Base-by-base conservation (phyloP, 2,797 vertebrate species). In the Odontamblyopus lacepedii region DNA sequence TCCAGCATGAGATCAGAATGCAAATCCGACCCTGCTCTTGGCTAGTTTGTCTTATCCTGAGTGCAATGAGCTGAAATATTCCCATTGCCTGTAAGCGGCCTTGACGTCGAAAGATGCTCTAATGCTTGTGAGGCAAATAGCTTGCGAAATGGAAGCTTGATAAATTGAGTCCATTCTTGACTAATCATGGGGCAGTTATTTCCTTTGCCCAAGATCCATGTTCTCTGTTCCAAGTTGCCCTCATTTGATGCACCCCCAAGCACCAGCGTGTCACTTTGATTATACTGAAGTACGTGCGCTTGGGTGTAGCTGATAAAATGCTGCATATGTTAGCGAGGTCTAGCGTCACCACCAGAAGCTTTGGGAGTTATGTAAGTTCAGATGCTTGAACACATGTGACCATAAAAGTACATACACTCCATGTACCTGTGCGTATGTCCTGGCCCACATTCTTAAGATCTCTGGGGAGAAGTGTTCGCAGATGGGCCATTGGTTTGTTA, bases 341-440 rank as follows among this genome's bases (percentile, higher is more conserved):
- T 11, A 69, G 61, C n/a, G 23, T 50, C 29, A 76, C 76, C 59
- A 75, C 76, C 78, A 70, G 60, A 71, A 60, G 74, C 75, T 26
- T 84, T 82, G 67, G 80, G 51, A 72, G 68, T 15, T 83, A 82
- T 71, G 53, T 85, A 81, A 84, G 63, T 75, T 79, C 55, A 74
- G 51, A 38, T 13, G 11, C 53, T 70, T n/a, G 57, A 48, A 61
- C 69, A 75, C 71, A 68, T 13, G 11, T 9, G 44, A n/a, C 18
- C 18, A 15, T 2, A 41, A 59, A 73, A 26, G 62, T 55, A 73
- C 59, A 35, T 44, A 50, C 5, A 1, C 29, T 59, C 29, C 51
- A 26, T 51, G 11, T 18, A 77, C 30, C 55, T 50, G 35, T 63
- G 16, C 48, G 63, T 57, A 32, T 15, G 6, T 50, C 68, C 8